A percentile compares a stretch with the other conserved stretches of the same genome.
These are phyloP conservation scores for Monochamus alternatus DNA, from an alignment of 2,888 invertebrate genomes.

Conservation along the genomic window DNA sequence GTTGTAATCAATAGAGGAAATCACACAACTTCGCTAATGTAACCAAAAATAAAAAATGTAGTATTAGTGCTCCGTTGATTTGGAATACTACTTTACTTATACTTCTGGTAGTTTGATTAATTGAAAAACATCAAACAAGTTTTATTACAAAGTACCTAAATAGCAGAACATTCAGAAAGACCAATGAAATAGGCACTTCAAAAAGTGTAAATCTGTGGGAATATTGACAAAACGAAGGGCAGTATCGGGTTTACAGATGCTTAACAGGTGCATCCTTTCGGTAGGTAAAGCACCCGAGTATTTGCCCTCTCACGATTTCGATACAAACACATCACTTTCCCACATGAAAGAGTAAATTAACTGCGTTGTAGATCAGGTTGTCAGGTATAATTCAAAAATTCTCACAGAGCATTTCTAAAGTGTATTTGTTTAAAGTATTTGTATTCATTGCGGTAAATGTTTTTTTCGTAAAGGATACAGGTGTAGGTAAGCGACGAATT, in stretches of 20 bases:
- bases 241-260: slow-evolving; percentile 55
- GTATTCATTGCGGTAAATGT: slow-evolving; percentile 7
- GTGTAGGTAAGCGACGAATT: background rate
- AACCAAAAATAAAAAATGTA: too few relatives aligned
- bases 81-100: background rate
- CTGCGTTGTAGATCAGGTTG: slow-evolving; percentile 32
- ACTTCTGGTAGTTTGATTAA: background rate
- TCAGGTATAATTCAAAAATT: slow-evolving; percentile 33
- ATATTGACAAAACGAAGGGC: slow-evolving; percentile 52
- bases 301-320: slow-evolving; percentile 62
- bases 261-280: slow-evolving; percentile 60
- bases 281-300: slow-evolving; percentile 58
- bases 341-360: slow-evolving; percentile 50
- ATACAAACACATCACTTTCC: slow-evolving; percentile 57
- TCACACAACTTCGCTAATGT: too few relatives aligned
- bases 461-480: slow-evolving; percentile 5
- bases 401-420: slow-evolving; percentile 22
- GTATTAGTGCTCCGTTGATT: too few relatives aligned
- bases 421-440: slow-evolving; percentile 10
- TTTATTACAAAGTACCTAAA: slow-evolving; percentile 6
- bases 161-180: background rate
- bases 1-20: too few relatives aligned
- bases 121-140: background rate
- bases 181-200: background rate
- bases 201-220: slow-evolving; percentile 53